Base-by-base conservation (phyloP, 2,888 invertebrate species). In the Embidobia sp. region DNA sequence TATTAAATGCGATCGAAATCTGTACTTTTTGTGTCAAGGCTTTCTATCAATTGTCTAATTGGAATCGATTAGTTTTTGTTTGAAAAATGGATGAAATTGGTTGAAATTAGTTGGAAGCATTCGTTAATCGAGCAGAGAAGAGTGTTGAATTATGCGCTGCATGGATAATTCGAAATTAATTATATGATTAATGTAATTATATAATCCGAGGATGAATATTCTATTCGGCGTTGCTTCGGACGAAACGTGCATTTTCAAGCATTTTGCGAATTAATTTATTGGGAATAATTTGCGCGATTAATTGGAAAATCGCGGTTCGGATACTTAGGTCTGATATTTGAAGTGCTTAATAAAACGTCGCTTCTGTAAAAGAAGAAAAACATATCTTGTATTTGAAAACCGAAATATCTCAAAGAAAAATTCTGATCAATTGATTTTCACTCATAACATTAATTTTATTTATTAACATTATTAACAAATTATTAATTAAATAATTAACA, bases 31-130 rank as follows among this genome's bases (percentile, higher is more conserved):
- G 16, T 10, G 29, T 26, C 16, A 51, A 42, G 13, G 16, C 18
- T 31, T 64, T 26, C 29, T 51, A 48, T 29, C 19, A 22, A 29
- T 55, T 27, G 55, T 55, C 29, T 46, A 55, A 55, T 57, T 48
- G 22, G 48, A 55, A 40, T 67, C 18, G 40, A 48, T 57, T 57
- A 42, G 22, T 33, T 49, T 13, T 4, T 19, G n/a, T 42, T 40
- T 51, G 33, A 16, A 8, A 29, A 22, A 40, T 49, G 37, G 18
- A 35, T 42, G 15, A n/a, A n/a, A n/a, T n/a, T n/a, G n/a, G n/a
- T n/a, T n/a, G 10, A 10, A 18, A 42, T 27, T 27, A 27, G 37
- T 48, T 37, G 37, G 15, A 61, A 11, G 48, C n/a, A n/a, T n/a
- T 33, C 11, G 15, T 26, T 16, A 35, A 8, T 11, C 8, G 15